These are phyloP conservation scores for Linnaemya tessellans DNA, from an alignment of 2,888 invertebrate species.

Conservation along the genomic window DNA sequence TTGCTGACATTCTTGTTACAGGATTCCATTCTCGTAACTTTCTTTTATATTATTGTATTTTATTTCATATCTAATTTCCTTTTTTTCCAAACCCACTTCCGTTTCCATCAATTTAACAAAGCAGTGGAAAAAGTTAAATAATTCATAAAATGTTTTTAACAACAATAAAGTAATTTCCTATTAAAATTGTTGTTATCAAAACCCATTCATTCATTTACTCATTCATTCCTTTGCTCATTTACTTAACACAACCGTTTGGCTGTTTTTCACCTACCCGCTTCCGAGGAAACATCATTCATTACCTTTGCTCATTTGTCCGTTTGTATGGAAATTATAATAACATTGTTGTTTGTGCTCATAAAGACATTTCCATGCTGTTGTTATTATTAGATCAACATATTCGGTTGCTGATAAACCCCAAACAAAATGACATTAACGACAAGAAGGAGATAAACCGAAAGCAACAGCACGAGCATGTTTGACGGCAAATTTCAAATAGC, in stretches of 20 bases:
- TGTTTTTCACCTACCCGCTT: no score
- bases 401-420: slow-evolving; percentile 48
- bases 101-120: slow-evolving; percentile 2
- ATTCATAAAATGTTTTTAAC: slow-evolving; percentile 36
- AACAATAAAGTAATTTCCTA: slow-evolving; percentile 37
- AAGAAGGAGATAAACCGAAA: neutral
- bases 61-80: slow-evolving; percentile 48
- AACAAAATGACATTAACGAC: slow-evolving; percentile 23
- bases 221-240: neutral
- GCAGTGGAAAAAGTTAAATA: neutral
- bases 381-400: slow-evolving; percentile 45
- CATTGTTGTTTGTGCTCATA: slow-evolving; percentile 19
- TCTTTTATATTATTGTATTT: neutral
- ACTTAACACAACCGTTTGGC: neutral
- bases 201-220: slow-evolving; percentile 16
- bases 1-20: neutral
- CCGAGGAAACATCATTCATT: neutral
- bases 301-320: slow-evolving; percentile 34
- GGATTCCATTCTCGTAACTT: neutral
- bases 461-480: neutral
- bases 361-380: slow-evolving; percentile 16
- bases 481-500: neutral
- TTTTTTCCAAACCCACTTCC: slow-evolving; percentile 25
- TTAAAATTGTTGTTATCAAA: slow-evolving; percentile 25
- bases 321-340: slow-evolving; percentile 16